Conservation (phyloP, 2,888 invertebrate species). For the Augochlorella aurata region DNA sequence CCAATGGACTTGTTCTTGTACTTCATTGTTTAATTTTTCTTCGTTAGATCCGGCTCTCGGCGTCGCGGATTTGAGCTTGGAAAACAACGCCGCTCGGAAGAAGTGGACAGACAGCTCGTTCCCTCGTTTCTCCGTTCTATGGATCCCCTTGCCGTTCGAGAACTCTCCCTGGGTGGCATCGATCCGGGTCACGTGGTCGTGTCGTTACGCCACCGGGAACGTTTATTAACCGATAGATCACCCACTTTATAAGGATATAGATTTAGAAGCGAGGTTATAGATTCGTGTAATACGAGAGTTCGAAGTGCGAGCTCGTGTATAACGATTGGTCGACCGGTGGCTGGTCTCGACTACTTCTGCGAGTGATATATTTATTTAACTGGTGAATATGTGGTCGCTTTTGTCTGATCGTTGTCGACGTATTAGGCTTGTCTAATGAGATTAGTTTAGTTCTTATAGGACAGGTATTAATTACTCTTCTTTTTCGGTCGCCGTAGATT, state of each 20-base stretch:
- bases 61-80: conserved; percentile 40
- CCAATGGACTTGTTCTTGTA: conserved; percentile 39
- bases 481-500: too few relatives aligned
- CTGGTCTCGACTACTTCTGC: too few relatives aligned
- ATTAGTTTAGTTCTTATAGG: too few relatives aligned
- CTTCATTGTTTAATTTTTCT: conserved; percentile 64
- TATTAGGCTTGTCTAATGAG: too few relatives aligned
- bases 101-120: not conserved
- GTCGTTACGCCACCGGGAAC: not conserved
- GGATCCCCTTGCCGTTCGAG: not conserved
- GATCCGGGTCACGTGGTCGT: not conserved
- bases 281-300: too few relatives aligned
- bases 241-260: not conserved
- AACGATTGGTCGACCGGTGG: too few relatives aligned
- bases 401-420: too few relatives aligned
- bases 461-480: too few relatives aligned
- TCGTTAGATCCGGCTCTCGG: conserved; percentile 44
- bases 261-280: too few relatives aligned
- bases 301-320: too few relatives aligned
- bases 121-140: not conserved
- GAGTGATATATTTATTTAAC: too few relatives aligned
- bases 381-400: too few relatives aligned
- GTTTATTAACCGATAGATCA: not conserved
- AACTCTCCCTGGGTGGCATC: not conserved
- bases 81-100: not conserved